Percentiles rank a stretch among this genome's conserved stretches.
Conservation (phyloP, 2,113 vertebrate genomes). For the Piprites chloris region DNA sequence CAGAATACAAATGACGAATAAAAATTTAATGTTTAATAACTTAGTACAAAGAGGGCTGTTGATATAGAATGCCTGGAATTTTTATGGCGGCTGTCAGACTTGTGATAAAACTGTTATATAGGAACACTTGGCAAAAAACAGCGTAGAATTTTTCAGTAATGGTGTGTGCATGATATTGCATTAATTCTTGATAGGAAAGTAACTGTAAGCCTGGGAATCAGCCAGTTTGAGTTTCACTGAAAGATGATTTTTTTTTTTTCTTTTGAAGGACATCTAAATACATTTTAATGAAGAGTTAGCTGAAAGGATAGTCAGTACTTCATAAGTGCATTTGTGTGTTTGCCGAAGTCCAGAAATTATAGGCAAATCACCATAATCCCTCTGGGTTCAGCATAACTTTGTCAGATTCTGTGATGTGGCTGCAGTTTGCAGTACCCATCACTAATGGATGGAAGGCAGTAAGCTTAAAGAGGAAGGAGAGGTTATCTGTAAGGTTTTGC, state of each 20-base stretch:
- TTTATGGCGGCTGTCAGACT: constrained; percentile 88
- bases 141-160: constrained; percentile 86
- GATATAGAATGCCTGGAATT: constrained; percentile 87
- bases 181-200: constrained; percentile 85
- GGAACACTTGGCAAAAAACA: constrained; percentile 87
- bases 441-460: background rate
- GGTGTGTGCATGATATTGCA: constrained; percentile 83
- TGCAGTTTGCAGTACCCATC: background rate
- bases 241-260: constrained; percentile 35
- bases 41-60: constrained; percentile 89
- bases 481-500: constrained; percentile 11
- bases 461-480: constrained; percentile 11
- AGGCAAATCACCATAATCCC: background rate
- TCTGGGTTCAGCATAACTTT: constrained; percentile 18
- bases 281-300: constrained; percentile 66
- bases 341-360: constrained; percentile 17
- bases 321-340: constrained; percentile 26
- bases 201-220: constrained; percentile 81
- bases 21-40: constrained; percentile 95
- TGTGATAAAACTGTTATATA: constrained; percentile 91
- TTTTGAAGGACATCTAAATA: constrained; percentile 55
- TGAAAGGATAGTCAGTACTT: constrained; percentile 20
- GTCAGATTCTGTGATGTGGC: background rate
- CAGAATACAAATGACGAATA: constrained; percentile 93
- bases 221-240: constrained; percentile 74